Evolutionary conservation across 2,888 invertebrate genomes (phyloP), one percentile per base, ranked within the genome.

Genomic region (Melanostoma scalare): DNA sequence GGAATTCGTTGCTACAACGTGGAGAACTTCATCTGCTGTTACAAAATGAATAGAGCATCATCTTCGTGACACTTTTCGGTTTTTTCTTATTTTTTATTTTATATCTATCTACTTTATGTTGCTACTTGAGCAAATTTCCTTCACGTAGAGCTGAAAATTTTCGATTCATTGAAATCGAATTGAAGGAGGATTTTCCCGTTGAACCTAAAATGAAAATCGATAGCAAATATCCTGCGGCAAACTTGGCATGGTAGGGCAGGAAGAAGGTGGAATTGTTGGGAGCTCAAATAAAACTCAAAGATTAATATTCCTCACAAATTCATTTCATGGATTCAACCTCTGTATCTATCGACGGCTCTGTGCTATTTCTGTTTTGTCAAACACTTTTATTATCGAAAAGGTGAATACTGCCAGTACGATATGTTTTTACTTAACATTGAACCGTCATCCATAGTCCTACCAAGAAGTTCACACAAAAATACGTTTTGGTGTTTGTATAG

Each of bases 221-320:
- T 84, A 79, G 61, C 79, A 84, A 79, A 79, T 78, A 84, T 84
- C 84, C 84, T 84, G 84, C 79, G 79, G 79, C 84, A 71, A 79
- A 74, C 79, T 69, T 69, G 58, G 53, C 1, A 20, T 20, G 20
- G 20, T 20, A 20, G 20, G 20, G 20, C 20, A 20, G 20, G 20
- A 20, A 20, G 20, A 50, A 33, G 48, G 38, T 6, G 38, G 63
- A 63, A 50, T 50, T 50, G 38, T 63, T 38, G 38, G 58, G 69
- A 68, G 74, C 79, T 71, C 67, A 74, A 84, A 84, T 75, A 69
- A 84, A 79, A 84, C 71, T 84, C 78, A 84, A 74, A 84, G 84
- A 84, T 84, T 84, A 84, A 84, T 84, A 79, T 79, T 78, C 69
- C 78, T 84, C 31, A 73, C 53, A 78, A 82, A 82, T 78, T 82